Base-by-base conservation (phyloP, 1,140 invertebrate genomes). In the Mizuhopecten yessoensis region DNA sequence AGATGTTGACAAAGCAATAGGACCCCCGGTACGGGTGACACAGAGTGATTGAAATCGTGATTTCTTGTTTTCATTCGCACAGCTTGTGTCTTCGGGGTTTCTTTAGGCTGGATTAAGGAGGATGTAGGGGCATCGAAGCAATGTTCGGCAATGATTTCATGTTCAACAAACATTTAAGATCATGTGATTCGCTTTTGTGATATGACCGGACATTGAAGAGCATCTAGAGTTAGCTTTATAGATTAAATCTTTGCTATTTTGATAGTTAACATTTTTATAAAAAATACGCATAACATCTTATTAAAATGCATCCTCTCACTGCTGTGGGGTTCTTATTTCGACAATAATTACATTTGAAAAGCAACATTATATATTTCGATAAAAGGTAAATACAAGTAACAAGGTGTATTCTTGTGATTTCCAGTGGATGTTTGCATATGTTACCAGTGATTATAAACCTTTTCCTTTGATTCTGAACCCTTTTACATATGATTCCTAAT, bases 1-100 rank as follows among this genome's bases (percentile, higher is more conserved):
- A 75, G 57, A 75, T 75, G 57, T 75, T 75, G 57, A 75, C 57
- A 75, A n/a, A 29, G 57, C 23, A 75, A 75, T 75, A 29, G 57
- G 17, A 75, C 57, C 57, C 57, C 57, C 11, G 57, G 57, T 75
- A 75, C 15, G 57, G 57, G n/a, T 75, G 57, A 75, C 57, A 75
- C 57, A 5, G n/a, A 5, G 57, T 75, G 57, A 75, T 75, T 75
- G 57, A 75, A 75, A 29, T 29, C 57, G 57, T 75, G 57, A 75
- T 75, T 75, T 75, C 57, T 75, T 75, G 57, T 75, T 75, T 75
- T 75, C 57, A 75, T 75, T 75, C 57, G 23, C 57, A 75, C 57
- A 75, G 57, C 57, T 75, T 75, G 57, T 29, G 57, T 75, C 57
- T 75, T 75, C n/a, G 11, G 57, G n/a, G 57, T 75, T 75, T 75